phyloP scores from a whole-genome alignment of 1,140 invertebrate species.

The Orchestia grillus region DNA sequence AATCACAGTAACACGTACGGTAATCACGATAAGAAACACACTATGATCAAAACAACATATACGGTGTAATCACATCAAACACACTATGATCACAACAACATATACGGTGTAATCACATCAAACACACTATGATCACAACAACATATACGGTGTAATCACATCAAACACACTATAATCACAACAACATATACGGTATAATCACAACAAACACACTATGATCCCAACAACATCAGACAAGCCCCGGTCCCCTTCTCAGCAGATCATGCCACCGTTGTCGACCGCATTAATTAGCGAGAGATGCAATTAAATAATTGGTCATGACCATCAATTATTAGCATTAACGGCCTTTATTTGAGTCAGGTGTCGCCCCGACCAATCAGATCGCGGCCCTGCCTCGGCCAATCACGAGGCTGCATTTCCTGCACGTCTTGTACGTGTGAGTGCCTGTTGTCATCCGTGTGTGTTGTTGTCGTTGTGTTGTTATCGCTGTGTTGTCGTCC shows the following conservation, averaged over 20 bases:
- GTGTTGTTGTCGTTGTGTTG: background rate
- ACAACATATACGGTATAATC: too few relatives aligned
- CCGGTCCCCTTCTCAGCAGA: background rate
- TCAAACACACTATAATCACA: too few relatives aligned
- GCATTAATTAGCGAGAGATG: background rate
- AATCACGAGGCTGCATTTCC: background rate
- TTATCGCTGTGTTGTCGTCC: background rate
- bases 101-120: too few relatives aligned
- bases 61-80: too few relatives aligned
- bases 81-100: too few relatives aligned
- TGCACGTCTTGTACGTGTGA: background rate
- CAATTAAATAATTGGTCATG: conserved; percentile 1
- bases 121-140: too few relatives aligned
- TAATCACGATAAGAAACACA: too few relatives aligned
- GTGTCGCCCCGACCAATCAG: background rate
- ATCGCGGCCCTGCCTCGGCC: background rate
- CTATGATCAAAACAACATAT: too few relatives aligned
- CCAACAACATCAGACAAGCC: too few relatives aligned
- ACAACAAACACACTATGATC: too few relatives aligned
- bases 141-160: too few relatives aligned
- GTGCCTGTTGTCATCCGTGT: background rate
- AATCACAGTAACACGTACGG: too few relatives aligned
- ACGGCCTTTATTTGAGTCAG: background rate
- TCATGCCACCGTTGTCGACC: background rate
- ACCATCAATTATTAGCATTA: background rate